phyloP scores from a whole-genome alignment of 2,113 vertebrate species.

The Capricornis sumatraensis region DNA sequence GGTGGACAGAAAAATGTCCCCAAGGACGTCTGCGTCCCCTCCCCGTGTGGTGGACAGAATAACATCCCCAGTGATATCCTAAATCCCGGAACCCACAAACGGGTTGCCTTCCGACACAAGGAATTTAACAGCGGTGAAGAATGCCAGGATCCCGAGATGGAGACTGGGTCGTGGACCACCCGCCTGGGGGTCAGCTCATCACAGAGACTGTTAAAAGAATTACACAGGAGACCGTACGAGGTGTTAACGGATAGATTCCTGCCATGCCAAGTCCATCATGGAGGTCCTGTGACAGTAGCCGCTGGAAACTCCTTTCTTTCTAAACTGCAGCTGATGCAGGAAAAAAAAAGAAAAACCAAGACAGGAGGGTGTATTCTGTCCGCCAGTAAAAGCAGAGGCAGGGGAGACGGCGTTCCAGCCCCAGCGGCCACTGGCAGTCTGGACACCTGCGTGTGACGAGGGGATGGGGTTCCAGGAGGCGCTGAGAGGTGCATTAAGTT shows the following conservation, averaged over 20 bases:
- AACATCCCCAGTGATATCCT: neutral
- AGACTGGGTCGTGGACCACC: neutral
- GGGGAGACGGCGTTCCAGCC: rapidly evolving
- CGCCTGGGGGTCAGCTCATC: neutral
- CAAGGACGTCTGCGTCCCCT: neutral
- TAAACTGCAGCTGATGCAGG: neutral
- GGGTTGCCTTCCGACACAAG: neutral
- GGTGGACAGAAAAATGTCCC: neutral
- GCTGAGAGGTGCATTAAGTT: neutral
- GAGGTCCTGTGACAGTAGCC: neutral
- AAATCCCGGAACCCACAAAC: neutral
- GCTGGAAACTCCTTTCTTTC: neutral
- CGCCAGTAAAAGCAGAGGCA: rapidly evolving
- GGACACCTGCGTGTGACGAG: neutral
- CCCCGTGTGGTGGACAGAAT: neutral
- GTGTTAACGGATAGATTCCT: neutral
- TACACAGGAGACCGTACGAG: rapidly evolving
- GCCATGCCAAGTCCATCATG: neutral
- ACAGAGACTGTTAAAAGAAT: neutral
- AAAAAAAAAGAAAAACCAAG: no score
- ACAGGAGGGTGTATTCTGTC: neutral
- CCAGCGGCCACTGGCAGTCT: neutral
- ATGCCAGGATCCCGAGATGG: neutral
- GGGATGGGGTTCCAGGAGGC: neutral
- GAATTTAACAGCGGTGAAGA: neutral